phyloP scores from a whole-genome alignment of 2,113 vertebrate species.

The Archilochus colubris region DNA sequence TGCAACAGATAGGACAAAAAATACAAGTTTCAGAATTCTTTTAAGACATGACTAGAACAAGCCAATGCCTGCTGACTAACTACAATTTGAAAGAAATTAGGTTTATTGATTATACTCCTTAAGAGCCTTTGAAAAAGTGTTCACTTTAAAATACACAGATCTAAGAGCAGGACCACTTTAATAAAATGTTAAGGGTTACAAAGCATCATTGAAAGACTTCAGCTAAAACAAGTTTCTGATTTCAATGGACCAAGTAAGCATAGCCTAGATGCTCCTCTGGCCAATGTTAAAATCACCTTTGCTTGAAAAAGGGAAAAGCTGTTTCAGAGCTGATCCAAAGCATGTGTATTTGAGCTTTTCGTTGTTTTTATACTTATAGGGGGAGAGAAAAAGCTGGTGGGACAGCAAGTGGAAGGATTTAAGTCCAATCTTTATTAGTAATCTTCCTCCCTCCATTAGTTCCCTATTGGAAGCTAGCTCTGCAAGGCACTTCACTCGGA shows the following conservation, averaged over 20 bases:
- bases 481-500: background rate
- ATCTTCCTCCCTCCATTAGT: background rate
- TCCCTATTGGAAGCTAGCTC: background rate
- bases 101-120: background rate
- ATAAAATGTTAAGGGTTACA: background rate
- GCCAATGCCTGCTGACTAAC: background rate
- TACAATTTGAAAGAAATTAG: background rate
- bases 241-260: background rate
- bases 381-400: background rate
- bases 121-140: background rate
- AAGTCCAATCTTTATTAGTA: background rate
- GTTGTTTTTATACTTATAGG: background rate
- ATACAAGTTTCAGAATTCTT: background rate
- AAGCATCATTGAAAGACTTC: background rate
- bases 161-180: background rate
- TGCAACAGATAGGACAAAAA: background rate
- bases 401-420: background rate
- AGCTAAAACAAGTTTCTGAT: background rate
- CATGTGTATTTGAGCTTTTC: background rate
- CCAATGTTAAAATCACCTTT: background rate
- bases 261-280: background rate
- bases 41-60: background rate
- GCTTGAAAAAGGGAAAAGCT: background rate
- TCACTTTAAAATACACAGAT: background rate
- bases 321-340: background rate